These are phyloP conservation scores for Bombus superbus DNA, from an alignment of 1,140 invertebrate species.

Conservation along the genomic window DNA sequence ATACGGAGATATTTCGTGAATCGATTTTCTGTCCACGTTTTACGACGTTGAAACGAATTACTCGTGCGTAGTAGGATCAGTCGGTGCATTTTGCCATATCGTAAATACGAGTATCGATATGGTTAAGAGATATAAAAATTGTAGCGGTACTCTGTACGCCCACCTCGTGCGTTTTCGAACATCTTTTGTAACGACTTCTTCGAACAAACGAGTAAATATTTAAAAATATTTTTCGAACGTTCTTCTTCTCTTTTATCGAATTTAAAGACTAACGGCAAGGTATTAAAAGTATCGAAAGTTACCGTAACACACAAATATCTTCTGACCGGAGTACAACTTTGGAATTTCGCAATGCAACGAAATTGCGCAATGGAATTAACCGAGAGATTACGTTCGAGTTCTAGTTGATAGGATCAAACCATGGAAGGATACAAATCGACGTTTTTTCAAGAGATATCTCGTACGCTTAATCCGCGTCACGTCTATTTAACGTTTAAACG, in stretches of 20 bases:
- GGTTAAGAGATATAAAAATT: no score
- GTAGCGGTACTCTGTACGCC: no score
- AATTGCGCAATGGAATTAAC: not conserved
- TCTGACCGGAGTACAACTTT: rapidly evolving
- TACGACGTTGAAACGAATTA: no score
- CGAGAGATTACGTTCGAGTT: not conserved
- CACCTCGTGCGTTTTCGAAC: no score
- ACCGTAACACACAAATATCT: not conserved
- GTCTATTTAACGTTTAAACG: not conserved
- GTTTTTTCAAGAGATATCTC: not conserved
- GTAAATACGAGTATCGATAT: no score
- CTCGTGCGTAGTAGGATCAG: not conserved
- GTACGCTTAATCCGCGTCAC: constrained; percentile 1
- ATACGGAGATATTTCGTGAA: not conserved
- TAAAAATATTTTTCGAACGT: no score
- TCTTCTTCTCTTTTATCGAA: no score
- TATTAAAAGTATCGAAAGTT: no score
- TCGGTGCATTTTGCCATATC: not conserved
- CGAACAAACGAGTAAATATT: no score
- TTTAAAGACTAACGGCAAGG: no score
- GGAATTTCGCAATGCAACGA: not conserved
- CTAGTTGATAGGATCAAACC: constrained; percentile 2
- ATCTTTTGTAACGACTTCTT: no score
- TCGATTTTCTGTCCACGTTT: not conserved
- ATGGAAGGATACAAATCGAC: not conserved